These are phyloP conservation scores for Hemistola chrysoprasaria DNA, from an alignment of 2,888 invertebrate genomes.

Conservation along the genomic window DNA sequence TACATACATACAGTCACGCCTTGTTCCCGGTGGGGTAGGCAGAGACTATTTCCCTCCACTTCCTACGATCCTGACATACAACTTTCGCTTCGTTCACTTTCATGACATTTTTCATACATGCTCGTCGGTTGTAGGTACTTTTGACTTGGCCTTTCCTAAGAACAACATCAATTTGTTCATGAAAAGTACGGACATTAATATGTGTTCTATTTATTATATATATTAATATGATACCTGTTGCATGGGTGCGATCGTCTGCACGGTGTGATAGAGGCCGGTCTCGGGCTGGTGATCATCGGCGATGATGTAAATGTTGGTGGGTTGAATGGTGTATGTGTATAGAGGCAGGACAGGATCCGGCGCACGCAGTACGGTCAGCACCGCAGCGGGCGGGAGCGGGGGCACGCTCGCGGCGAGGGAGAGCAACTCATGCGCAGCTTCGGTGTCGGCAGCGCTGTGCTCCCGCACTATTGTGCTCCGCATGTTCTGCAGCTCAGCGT, in stretches of 20 bases:
- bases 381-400: slow-evolving; percentile 87
- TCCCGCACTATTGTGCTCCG: slow-evolving; percentile 68
- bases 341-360: slow-evolving; percentile 66
- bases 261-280: slow-evolving; percentile 47
- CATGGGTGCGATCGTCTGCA: slow-evolving; percentile 51
- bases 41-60: too few species aligned
- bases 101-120: too few species aligned
- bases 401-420: slow-evolving; percentile 90
- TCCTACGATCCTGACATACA: too few species aligned
- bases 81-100: too few species aligned
- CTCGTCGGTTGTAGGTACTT: too few species aligned
- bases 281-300: slow-evolving; percentile 52
- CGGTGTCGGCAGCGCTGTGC: slow-evolving; percentile 91
- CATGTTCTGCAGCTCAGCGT: slow-evolving; percentile 47
- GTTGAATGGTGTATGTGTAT: slow-evolving; percentile 86
- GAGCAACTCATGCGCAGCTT: slow-evolving; percentile 92
- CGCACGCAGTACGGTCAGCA: slow-evolving; percentile 63
- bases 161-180: too few species aligned
- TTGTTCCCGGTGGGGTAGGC: too few species aligned
- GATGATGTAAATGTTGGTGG: slow-evolving; percentile 61
- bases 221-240: slow-evolving; percentile 30
- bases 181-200: too few species aligned
- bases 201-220: slow-evolving; percentile 5
- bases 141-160: too few species aligned
- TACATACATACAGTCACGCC: too few species aligned